Evolutionary conservation across 2,888 invertebrate genomes (phyloP), one percentile per base, ranked within the genome.

Genomic region (Holacanthella duospinosa): DNA sequence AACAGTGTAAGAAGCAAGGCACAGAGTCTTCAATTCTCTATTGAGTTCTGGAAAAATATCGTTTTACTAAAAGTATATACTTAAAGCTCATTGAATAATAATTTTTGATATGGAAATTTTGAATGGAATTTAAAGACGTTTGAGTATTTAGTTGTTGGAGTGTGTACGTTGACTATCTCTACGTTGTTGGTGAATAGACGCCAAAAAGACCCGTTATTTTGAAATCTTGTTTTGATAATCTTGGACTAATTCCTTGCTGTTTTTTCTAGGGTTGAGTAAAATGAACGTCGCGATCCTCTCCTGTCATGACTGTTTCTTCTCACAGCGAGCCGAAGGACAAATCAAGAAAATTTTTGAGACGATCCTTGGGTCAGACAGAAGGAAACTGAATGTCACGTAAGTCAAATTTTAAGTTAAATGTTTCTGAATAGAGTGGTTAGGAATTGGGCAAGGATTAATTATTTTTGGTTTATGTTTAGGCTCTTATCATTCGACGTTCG

Each of bases 251-350:
- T 36, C 36, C 16, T 36, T 36, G 36, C 36, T 36, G 36, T 36
- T 48, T 21, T 48, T 21, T 21, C 48, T 21, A 48, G 48, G 48
- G 4, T 48, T 21, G 12, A 21, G 48, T 21, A 48, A 48, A 21
- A 71, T 72, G 71, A 70, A 72, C 57, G 71, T 71, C 54, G 71
- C 67, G 12, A 69, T 72, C 29, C 62, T 72, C 2, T 69, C 66
- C 4, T 67, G 69, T 28, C 65, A 68, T 28, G 72, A 68, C 43
- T 72, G 72, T 56, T 69, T 70, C 59, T 68, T 71, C 61, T 71
- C 71, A 27, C 61, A 63, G 55, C 64, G 67, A 43, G 70, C 68
- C 4, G 71, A 71, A 56, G 61, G 61, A 1, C 67, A 67, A 28
- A 63, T 72, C 25, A 61, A 64, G 36, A 59, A 56, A 61, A 68